phyloP scores from a whole-genome alignment of 2,113 vertebrate genomes.

The Notarius lentiginosus region DNA sequence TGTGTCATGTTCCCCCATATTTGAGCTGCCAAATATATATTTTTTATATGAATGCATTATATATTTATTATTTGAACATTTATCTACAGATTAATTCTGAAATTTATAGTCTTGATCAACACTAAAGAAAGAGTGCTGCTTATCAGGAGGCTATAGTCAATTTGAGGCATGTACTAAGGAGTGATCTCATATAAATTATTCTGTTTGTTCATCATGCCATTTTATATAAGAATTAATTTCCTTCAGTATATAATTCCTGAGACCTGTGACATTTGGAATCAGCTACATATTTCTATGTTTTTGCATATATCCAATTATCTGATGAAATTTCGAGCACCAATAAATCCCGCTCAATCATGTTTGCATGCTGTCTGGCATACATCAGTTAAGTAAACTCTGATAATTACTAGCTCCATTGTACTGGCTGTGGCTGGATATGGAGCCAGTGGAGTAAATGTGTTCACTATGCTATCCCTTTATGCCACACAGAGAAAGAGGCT shows the following conservation, averaged over 20 bases:
- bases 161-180: neutral
- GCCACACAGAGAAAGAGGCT: constrained; percentile 45
- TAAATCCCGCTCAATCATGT: neutral
- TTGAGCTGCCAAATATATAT: neutral
- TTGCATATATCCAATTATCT: neutral
- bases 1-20: neutral
- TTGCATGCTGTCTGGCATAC: neutral
- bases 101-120: neutral
- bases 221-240: neutral
- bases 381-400: constrained; percentile 23
- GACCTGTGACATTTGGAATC: neutral
- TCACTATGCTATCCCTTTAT: constrained; percentile 53
- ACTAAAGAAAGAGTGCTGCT: neutral
- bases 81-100: neutral
- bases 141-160: neutral
- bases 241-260: neutral
- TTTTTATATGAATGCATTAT: neutral
- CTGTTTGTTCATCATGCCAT: neutral
- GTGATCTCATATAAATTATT: neutral
- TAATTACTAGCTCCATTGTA: constrained; percentile 20
- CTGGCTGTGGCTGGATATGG: neutral
- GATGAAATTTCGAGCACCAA: neutral
- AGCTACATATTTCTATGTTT: neutral
- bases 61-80: neutral
- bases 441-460: constrained; percentile 22